A percentile compares a stretch with the other conserved stretches of the same genome.
Evolutionary conservation across 2,888 invertebrate species (phyloP).

Genomic region (Microplitis deprimator): DNA sequence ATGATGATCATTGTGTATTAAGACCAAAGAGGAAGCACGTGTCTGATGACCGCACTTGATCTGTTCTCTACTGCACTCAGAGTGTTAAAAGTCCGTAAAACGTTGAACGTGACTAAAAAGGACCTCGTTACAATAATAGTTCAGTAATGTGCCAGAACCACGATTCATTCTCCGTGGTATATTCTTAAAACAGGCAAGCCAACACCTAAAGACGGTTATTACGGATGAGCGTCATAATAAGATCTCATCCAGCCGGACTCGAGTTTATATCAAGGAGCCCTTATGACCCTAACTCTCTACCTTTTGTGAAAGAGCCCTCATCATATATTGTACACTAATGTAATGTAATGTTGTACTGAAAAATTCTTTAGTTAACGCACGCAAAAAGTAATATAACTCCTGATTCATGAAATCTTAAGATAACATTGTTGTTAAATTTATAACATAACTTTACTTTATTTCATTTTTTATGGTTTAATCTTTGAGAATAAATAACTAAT

Average conservation of each 20-base stretch:
- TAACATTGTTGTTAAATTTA: not conserved
- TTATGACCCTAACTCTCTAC: slow-evolving; percentile 46
- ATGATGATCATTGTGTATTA: not conserved
- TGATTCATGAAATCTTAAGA: not conserved
- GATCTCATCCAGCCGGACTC: slow-evolving; percentile 54
- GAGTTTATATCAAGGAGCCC: slow-evolving; percentile 49
- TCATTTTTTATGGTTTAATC: not conserved
- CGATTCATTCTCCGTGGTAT: slow-evolving; percentile 45
- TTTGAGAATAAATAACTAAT: not conserved
- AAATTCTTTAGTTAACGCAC: slow-evolving; percentile 11
- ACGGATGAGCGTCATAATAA: slow-evolving; percentile 64
- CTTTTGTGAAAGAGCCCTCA: slow-evolving; percentile 26
- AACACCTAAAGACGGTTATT: slow-evolving; percentile 68
- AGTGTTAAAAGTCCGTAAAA: slow-evolving; percentile 39
- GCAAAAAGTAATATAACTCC: not conserved
- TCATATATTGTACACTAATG: slow-evolving; percentile 23
- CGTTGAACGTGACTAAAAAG: slow-evolving; percentile 66
- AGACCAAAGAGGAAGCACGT: slow-evolving; percentile 17
- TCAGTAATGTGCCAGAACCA: slow-evolving; percentile 8
- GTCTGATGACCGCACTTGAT: not conserved
- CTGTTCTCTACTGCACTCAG: not conserved
- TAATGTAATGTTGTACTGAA: slow-evolving; percentile 6
- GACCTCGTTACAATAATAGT: slow-evolving; percentile 66
- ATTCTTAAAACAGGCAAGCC: slow-evolving; percentile 68
- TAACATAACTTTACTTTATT: not conserved